phyloP scores from a whole-genome alignment of 1,140 invertebrate species.

The Conus betulinus region DNA sequence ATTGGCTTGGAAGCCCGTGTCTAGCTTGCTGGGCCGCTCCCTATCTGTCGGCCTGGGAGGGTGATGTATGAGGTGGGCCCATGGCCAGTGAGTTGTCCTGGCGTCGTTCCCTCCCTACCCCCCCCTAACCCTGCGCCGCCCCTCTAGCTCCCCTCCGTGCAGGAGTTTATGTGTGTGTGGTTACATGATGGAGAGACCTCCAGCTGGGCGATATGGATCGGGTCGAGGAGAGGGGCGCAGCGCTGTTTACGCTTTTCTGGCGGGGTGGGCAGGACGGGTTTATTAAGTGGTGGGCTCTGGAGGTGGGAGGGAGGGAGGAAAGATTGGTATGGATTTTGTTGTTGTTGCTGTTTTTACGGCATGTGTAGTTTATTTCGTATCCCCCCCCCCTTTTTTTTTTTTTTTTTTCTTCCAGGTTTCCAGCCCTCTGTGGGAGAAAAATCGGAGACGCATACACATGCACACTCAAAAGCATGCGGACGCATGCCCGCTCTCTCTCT shows the following conservation, averaged over 20 bases:
- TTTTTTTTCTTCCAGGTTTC: no score
- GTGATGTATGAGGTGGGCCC: background rate
- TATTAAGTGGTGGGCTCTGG: background rate
- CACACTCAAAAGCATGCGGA: no score
- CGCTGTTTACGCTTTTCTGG: no score
- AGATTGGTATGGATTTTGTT: no score
- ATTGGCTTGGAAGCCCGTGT: background rate
- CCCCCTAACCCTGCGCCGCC: background rate
- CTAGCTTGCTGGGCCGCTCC: background rate
- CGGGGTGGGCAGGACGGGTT: no score
- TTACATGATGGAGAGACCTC: background rate
- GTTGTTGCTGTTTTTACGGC: no score
- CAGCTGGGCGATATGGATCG: background rate
- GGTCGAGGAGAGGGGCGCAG: background rate
- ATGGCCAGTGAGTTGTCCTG: background rate
- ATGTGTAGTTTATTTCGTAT: no score
- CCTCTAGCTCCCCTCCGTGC: background rate
- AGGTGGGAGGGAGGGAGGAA: background rate
- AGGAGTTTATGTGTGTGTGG: background rate
- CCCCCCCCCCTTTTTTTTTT: no score
- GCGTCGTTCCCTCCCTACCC: no score
- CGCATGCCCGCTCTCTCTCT: no score
- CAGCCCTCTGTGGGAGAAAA: no score
- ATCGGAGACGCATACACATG: no score
- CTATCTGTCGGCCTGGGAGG: background rate